Percentiles rank a stretch among this genome's conserved stretches.
Evolutionary conservation across 2,888 invertebrate species (phyloP).

Genomic region (Sclerodermus sp.): DNA sequence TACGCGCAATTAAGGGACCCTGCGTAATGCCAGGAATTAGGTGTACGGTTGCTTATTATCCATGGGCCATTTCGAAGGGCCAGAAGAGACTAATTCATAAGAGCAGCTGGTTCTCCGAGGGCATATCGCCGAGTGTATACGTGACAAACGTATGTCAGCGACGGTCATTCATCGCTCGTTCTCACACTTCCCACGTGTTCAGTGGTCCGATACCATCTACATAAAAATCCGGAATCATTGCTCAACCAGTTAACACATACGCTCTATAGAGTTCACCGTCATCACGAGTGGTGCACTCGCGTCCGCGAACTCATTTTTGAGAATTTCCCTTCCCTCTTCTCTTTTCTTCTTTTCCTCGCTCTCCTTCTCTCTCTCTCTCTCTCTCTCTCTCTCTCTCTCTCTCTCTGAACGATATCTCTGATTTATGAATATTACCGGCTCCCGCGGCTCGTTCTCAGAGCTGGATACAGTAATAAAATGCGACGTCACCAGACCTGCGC

Average conservation of each 20-base stretch:
- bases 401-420: constrained; percentile 45
- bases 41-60: too few species aligned
- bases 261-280: constrained; percentile 14
- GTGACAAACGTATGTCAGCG: constrained; percentile 5
- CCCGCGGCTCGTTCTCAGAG: constrained; percentile 32
- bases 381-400: too few species aligned
- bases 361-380: too few species aligned
- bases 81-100: too few species aligned
- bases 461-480: constrained; percentile 42
- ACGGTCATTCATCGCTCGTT: constrained; percentile 31
- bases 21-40: too few species aligned
- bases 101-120: too few species aligned
- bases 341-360: too few species aligned
- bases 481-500: constrained; percentile 23
- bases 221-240: constrained; percentile 42
- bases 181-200: constrained; percentile 51
- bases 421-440: constrained; percentile 46
- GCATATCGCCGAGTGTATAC: neutral
- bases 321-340: constrained; percentile 19
- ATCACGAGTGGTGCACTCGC: constrained; percentile 17
- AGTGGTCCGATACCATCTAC: constrained; percentile 45
- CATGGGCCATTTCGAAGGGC: too few species aligned
- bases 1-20: too few species aligned
- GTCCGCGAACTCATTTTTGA: constrained; percentile 12
- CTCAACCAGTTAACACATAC: constrained; percentile 44